These are phyloP conservation scores for Abscondita cerata DNA, from an alignment of 2,888 invertebrate genomes.

Conservation along the genomic window DNA sequence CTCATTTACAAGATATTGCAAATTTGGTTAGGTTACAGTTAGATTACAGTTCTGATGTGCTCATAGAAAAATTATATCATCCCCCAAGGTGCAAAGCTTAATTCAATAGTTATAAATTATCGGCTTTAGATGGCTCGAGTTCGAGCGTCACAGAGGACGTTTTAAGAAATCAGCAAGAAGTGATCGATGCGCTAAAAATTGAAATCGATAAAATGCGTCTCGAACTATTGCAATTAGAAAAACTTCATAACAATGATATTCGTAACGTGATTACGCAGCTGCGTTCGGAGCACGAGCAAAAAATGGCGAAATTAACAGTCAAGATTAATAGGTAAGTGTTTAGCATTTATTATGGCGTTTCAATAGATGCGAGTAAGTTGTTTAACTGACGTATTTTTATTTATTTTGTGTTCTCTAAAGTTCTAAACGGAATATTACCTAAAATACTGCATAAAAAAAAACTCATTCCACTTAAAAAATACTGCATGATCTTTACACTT, in stretches of 20 bases:
- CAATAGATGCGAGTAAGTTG: too few species aligned
- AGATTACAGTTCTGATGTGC: slow-evolving; percentile 46
- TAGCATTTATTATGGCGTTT: neutral
- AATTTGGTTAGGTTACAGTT: slow-evolving; percentile 49
- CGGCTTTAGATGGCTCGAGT: neutral
- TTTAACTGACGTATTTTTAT: too few species aligned
- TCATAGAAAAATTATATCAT: slow-evolving; percentile 24
- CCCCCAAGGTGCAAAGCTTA: slow-evolving; percentile 38
- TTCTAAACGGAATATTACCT: too few species aligned
- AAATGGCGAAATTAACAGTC: slow-evolving; percentile 35
- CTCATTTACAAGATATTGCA: slow-evolving; percentile 55
- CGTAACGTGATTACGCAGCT: slow-evolving; percentile 42
- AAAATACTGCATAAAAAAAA: too few species aligned
- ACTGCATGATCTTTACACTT: too few species aligned
- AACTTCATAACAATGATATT: slow-evolving; percentile 36
- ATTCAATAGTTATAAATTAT: slow-evolving; percentile 40
- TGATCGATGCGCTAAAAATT: slow-evolving; percentile 43
- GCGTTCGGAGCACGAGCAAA: slow-evolving; percentile 39
- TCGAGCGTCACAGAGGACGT: slow-evolving; percentile 18
- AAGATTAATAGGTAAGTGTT: slow-evolving; percentile 41
- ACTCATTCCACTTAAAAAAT: too few species aligned
- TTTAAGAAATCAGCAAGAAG: slow-evolving; percentile 37
- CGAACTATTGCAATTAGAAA: slow-evolving; percentile 60
- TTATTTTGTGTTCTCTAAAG: too few species aligned
- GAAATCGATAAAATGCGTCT: slow-evolving; percentile 65